Base-by-base conservation (phyloP, 2,888 invertebrate species). In the Ptychoptera albimana region DNA sequence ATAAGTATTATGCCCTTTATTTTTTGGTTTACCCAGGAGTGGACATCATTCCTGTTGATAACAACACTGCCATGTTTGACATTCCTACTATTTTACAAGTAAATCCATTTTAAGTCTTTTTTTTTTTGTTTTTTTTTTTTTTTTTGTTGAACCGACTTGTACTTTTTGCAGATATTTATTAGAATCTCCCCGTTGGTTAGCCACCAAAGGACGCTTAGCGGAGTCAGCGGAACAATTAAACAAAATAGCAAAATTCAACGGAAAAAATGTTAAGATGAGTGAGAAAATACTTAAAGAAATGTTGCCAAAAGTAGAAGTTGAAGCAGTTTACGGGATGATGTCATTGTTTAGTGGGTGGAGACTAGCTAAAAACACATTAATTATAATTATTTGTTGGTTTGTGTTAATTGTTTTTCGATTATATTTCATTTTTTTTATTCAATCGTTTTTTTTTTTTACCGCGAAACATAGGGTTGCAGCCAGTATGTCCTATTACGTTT, bases 171-270 rank as follows among this genome's bases (percentile, higher is more conserved):
- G 76, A 60, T 70, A 67, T 53, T 63, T 75, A 55, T 71, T 76
- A 48, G 77, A 77, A 64, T 77, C 77, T 38, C 77, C 77, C 4
- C 67, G 75, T 48, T 77, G 77, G 77, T 64, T 76, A 50, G 72
- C 71, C 58, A 67, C 69, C 48, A 67, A 68, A 54, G 70, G 69
- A 36, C 68, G 68, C 49, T 63, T 65, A 37, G 59, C 63, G 51
- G 60, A 64, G 48, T 72, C 74, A 49, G 52, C 73, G 38, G 59
- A 59, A 39, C 63, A 67, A 54, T 59, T 78, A 45, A 66, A 69
- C 54, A 61, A 60, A 51, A 75, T 78, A 47, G 74, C 74, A 13
- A 65, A 63, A 57, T 56, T 59, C 23, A 78, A 78, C 59, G 68
- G 70, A 10, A 69, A 60, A 10, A 55, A 54, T 42, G 61, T 66